phyloP scores from a whole-genome alignment of 2,113 vertebrate species.

The Neoarius graeffei region DNA sequence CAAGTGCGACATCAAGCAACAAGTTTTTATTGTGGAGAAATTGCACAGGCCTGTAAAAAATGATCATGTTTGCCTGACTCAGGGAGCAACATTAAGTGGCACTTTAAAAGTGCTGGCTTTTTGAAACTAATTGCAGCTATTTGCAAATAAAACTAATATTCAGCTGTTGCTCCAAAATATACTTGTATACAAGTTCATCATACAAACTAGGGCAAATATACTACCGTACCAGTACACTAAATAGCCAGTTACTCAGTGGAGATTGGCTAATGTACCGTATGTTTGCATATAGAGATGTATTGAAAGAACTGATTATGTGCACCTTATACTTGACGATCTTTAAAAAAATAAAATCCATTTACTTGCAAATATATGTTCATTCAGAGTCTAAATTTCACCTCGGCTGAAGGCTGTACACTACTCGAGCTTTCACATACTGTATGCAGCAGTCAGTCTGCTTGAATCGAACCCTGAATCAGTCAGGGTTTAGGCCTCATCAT shows the following conservation, averaged over 20 bases:
- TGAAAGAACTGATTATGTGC: not conserved
- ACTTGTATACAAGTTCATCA: no score
- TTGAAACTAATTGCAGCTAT: not conserved
- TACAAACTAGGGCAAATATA: not conserved
- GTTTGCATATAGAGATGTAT: not conserved
- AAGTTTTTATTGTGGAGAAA: not conserved
- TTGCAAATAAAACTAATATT: not conserved
- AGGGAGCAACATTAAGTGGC: not conserved
- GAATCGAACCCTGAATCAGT: not conserved
- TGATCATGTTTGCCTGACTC: not conserved
- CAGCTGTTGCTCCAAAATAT: not conserved
- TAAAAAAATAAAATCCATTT: not conserved
- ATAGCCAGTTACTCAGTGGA: not conserved
- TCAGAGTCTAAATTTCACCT: not conserved
- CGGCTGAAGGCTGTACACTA: not conserved
- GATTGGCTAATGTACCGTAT: not conserved
- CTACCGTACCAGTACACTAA: not conserved
- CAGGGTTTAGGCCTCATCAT: no score
- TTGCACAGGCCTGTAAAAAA: conserved; percentile 11
- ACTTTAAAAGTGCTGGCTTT: not conserved
- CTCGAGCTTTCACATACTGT: not conserved
- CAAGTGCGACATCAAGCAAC: conserved; percentile 38
- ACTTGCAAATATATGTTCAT: not conserved
- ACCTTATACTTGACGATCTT: not conserved
- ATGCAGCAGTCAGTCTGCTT: not conserved